phyloP scores from a whole-genome alignment of 2,113 vertebrate genomes.

The Thunnus maccoyii region DNA sequence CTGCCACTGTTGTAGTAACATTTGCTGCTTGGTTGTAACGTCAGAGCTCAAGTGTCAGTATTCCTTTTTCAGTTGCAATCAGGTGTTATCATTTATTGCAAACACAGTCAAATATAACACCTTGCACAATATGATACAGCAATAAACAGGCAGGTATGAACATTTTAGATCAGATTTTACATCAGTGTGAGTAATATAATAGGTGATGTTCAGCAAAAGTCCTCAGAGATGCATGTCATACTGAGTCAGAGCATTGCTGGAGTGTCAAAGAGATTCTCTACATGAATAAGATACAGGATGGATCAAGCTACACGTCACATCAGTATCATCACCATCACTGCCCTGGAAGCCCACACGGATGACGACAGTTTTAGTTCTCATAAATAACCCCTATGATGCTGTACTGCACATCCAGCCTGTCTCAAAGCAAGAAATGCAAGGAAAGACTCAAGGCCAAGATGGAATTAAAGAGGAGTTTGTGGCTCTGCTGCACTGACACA shows the following conservation, averaged over 20 bases:
- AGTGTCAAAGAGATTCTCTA: background rate
- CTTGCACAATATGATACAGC: background rate
- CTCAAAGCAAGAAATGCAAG: background rate
- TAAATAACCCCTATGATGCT: background rate
- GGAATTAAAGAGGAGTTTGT: conserved; percentile 6
- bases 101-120: background rate
- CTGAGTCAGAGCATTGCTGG: background rate
- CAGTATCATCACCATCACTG: conserved; percentile 1
- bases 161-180: background rate
- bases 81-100: background rate
- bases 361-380: background rate
- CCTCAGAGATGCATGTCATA: background rate
- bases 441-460: background rate
- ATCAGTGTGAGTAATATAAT: background rate
- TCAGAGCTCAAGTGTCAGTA: background rate
- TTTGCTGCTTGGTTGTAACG: background rate
- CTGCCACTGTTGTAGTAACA: no score
- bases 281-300: background rate
- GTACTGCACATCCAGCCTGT: background rate
- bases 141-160: background rate
- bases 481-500: background rate
- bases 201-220: background rate
- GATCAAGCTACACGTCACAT: background rate
- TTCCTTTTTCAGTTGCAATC: background rate
- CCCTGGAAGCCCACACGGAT: background rate